A percentile compares a stretch with the other conserved stretches of the same genome.
phyloP scores from a whole-genome alignment of 2,113 vertebrate genomes.

The Prochilodus magdalenae region DNA sequence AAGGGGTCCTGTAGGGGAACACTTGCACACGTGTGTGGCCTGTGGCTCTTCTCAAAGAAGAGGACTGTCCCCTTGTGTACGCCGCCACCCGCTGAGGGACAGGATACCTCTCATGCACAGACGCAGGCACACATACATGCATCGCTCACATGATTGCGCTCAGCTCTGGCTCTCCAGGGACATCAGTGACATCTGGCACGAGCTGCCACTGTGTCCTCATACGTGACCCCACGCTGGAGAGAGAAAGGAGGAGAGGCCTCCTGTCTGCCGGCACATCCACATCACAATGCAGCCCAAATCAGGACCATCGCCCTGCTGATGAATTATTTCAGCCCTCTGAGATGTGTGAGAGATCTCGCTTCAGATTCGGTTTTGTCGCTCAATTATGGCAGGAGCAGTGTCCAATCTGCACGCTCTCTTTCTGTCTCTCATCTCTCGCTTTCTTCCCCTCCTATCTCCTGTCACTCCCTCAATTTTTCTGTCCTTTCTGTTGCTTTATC shows the following conservation, averaged over 20 bases:
- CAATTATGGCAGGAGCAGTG: background rate
- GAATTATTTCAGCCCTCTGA: slow-evolving; percentile 27
- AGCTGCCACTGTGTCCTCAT: slow-evolving; percentile 64
- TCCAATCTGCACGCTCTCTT: slow-evolving; percentile 51
- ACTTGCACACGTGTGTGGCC: too few species aligned
- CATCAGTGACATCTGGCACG: slow-evolving; percentile 42
- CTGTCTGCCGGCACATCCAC: background rate
- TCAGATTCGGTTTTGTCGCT: background rate
- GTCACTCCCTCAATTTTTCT: slow-evolving; percentile 47
- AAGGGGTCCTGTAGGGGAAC: too few species aligned
- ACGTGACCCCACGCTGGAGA: slow-evolving; percentile 64
- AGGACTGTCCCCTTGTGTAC: background rate
- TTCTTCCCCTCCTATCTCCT: slow-evolving; percentile 42
- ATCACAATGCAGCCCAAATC: slow-evolving; percentile 20
- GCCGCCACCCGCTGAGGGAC: background rate
- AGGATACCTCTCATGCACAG: background rate
- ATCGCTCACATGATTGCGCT: slow-evolving; percentile 2
- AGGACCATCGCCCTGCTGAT: slow-evolving; percentile 23
- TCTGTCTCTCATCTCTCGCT: slow-evolving; percentile 62
- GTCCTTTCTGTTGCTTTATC: too few species aligned
- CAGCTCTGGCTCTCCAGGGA: slow-evolving; percentile 18
- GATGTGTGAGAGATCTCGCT: background rate
- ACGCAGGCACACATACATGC: background rate
- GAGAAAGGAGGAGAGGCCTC: too few species aligned
- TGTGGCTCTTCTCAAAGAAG: too few species aligned